These are phyloP conservation scores for Anoplolepis gracilipes DNA, from an alignment of 1,140 invertebrate genomes.

Conservation along the genomic window DNA sequence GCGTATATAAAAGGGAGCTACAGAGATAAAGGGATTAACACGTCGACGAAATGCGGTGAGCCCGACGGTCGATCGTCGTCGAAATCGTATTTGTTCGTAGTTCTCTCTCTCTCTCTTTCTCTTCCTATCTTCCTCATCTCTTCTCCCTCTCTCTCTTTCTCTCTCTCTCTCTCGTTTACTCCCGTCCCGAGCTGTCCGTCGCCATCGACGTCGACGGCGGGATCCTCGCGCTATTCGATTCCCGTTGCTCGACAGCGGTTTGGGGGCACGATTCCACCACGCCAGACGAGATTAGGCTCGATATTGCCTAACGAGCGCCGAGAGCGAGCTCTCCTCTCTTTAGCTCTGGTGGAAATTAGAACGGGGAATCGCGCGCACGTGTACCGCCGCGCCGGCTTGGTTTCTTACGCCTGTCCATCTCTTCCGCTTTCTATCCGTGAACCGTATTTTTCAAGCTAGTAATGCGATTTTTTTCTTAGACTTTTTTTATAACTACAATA, in stretches of 20 bases:
- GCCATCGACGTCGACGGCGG: not conserved
- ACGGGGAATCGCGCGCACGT: constrained; percentile 10
- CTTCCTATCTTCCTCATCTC: not conserved
- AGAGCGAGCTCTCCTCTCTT: not conserved
- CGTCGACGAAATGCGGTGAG: constrained; percentile 59
- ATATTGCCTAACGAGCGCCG: constrained; percentile 44
- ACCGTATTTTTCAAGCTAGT: not conserved
- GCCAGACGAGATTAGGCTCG: constrained; percentile 52
- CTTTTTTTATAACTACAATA: not conserved
- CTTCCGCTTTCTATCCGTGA: not conserved
- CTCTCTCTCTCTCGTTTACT: not conserved
- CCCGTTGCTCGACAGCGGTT: constrained; percentile 43
- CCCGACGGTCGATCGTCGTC: constrained; percentile 49
- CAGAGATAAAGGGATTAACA: constrained; percentile 65
- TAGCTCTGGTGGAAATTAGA: constrained; percentile 25
- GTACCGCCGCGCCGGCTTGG: not conserved
- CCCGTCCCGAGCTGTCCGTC: not conserved
- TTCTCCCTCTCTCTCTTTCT: too few relatives aligned
- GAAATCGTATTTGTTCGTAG: constrained; percentile 57
- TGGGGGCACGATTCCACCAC: constrained; percentile 37
- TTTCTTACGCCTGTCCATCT: constrained; percentile 26
- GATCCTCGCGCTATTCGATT: constrained; percentile 49
- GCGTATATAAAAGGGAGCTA: constrained; percentile 52
- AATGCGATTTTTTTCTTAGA: not conserved
- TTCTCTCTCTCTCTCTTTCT: not conserved